These are phyloP conservation scores for Pagetopsis macropterus DNA, from an alignment of 2,797 vertebrate genomes.

Conservation along the genomic window DNA sequence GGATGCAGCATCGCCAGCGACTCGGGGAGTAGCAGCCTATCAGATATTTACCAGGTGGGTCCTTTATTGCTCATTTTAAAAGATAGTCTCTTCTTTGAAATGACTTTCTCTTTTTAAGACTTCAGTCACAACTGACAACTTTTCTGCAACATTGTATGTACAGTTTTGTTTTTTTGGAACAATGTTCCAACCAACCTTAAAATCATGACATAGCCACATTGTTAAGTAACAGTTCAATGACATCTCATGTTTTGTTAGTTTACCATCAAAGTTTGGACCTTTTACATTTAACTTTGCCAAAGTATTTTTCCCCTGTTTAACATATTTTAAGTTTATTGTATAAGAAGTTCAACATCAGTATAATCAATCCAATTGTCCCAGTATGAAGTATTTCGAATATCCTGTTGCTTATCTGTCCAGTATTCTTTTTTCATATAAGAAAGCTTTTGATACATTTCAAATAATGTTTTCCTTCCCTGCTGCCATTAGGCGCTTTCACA, in stretches of 20 bases:
- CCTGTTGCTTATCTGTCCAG: not conserved
- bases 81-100: not conserved
- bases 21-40: constrained; percentile 97
- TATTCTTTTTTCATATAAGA: no score
- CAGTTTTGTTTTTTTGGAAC: not conserved
- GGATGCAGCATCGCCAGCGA: constrained; percentile 98
- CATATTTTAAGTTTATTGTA: not conserved
- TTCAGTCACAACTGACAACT: no score
- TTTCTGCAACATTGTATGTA: not conserved
- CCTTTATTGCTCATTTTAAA: not conserved
- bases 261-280: no score
- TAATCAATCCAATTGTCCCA: not conserved
- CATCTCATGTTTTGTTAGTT: not conserved
- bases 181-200: not conserved
- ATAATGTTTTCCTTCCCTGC: not conserved
- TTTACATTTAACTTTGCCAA: not conserved
- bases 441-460: constrained; percentile 1
- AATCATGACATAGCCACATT: not conserved
- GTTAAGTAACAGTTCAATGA: not conserved
- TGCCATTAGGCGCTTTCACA: not conserved
- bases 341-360: not conserved
- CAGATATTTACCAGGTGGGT: constrained; percentile 96
- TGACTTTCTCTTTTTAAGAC: not conserved
- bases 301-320: not conserved
- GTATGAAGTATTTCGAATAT: not conserved